These are phyloP conservation scores for Allophyes oxyacanthae DNA, from an alignment of 2,888 invertebrate genomes.

Conservation along the genomic window DNA sequence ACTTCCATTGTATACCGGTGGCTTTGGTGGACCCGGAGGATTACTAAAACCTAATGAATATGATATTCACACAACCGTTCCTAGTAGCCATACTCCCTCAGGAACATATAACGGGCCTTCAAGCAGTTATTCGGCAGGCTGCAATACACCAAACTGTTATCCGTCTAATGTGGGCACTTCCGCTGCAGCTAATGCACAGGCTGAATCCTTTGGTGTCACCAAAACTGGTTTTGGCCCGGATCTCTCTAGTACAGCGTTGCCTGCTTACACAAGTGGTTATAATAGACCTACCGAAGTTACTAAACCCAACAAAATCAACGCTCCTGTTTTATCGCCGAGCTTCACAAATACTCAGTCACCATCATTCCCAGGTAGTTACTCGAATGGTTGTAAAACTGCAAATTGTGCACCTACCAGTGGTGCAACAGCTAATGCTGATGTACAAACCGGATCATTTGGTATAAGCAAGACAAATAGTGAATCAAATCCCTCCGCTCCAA, in stretches of 20 bases:
- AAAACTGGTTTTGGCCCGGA: constrained; percentile 31
- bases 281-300: constrained; percentile 31
- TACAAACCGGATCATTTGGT: constrained; percentile 20
- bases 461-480: constrained; percentile 14
- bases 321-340: constrained; percentile 20
- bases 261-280: constrained; percentile 28
- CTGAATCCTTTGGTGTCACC: constrained; percentile 16
- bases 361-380: constrained; percentile 11
- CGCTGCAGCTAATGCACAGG: constrained; percentile 18
- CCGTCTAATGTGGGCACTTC: constrained; percentile 12
- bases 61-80: constrained; percentile 12
- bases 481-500: constrained; percentile 8
- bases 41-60: constrained; percentile 60
- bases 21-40: constrained; percentile 71
- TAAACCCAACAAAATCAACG: constrained; percentile 16
- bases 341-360: constrained; percentile 20
- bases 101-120: constrained; percentile 24
- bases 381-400: constrained; percentile 24
- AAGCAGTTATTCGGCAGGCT: constrained; percentile 15
- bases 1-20: constrained; percentile 63
- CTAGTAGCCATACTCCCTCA: constrained; percentile 19
- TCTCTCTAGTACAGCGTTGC: constrained; percentile 23
- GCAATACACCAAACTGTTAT: constrained; percentile 39
- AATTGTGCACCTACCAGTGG: constrained; percentile 14
- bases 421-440: constrained; percentile 3